These are phyloP conservation scores for Corapipo altera DNA, from an alignment of 2,113 vertebrate species.

Conservation along the genomic window DNA sequence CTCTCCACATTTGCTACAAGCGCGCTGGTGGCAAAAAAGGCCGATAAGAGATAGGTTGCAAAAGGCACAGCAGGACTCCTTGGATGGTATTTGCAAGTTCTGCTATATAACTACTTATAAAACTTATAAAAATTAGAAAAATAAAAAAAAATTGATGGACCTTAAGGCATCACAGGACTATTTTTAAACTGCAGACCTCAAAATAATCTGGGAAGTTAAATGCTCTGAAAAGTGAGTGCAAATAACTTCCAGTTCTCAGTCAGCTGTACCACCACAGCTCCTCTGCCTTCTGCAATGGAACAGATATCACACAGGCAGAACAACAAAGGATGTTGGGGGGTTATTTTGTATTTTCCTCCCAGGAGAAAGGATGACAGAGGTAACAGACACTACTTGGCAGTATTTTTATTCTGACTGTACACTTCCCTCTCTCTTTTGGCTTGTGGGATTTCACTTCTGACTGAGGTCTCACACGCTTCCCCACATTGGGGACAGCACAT, in stretches of 20 bases:
- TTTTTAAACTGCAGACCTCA: background rate
- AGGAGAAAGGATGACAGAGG: background rate
- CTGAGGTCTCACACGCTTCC: background rate
- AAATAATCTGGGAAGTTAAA: background rate
- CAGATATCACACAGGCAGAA: background rate
- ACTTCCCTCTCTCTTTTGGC: background rate
- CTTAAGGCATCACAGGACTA: background rate
- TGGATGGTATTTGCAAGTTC: no score
- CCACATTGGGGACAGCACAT: background rate
- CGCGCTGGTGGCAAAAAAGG: no score
- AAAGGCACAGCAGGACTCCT: no score
- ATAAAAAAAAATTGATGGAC: no score
- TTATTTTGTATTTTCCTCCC: background rate
- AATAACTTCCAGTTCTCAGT: background rate
- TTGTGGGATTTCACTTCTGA: background rate
- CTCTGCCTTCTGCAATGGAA: background rate
- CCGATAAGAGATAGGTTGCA: no score
- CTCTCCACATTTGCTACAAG: no score
- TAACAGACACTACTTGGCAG: background rate
- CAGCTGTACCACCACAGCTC: background rate
- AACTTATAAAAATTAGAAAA: no score
- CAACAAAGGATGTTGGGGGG: background rate
- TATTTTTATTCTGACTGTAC: background rate
- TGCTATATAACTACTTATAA: no score
- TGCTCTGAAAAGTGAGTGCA: background rate